phyloP scores from a whole-genome alignment of 2,797 vertebrate species.

The Danio choprae region DNA sequence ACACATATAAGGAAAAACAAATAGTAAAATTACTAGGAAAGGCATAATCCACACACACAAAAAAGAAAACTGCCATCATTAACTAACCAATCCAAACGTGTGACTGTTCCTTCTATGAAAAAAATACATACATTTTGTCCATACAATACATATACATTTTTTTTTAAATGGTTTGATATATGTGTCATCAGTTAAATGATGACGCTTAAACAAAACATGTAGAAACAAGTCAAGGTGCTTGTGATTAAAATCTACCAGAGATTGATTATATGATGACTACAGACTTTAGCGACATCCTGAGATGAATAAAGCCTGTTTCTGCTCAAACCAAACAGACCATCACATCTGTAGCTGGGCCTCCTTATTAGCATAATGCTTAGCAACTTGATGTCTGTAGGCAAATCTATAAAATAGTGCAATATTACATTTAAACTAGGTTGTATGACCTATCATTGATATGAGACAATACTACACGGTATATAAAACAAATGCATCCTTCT shows the following conservation, averaged over 20 bases:
- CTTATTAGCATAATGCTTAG: not conserved
- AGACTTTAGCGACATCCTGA: slow-evolving; percentile 11
- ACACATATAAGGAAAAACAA: not conserved
- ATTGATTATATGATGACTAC: not conserved
- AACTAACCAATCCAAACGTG: too few species aligned
- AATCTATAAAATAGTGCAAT: slow-evolving; percentile 23
- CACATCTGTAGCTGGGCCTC: not conserved
- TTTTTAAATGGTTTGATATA: too few species aligned
- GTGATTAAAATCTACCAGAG: not conserved
- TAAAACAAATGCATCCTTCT: slow-evolving; percentile 7
- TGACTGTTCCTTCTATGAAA: too few species aligned
- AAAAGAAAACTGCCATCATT: too few species aligned
- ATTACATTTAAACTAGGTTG: not conserved
- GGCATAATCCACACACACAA: too few species aligned
- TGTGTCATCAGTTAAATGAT: not conserved
- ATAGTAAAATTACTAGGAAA: not conserved
- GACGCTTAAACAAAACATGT: not conserved
- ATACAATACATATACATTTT: too few species aligned
- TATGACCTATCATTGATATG: not conserved
- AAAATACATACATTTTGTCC: too few species aligned
- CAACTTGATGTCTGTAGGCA: not conserved
- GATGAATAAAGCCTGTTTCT: not conserved
- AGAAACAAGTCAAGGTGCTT: not conserved
- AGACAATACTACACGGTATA: not conserved
- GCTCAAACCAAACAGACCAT: slow-evolving; percentile 8